Evolutionary conservation across 2,797 vertebrate genomes (phyloP).

Genomic region (Synanceia verrucosa): DNA sequence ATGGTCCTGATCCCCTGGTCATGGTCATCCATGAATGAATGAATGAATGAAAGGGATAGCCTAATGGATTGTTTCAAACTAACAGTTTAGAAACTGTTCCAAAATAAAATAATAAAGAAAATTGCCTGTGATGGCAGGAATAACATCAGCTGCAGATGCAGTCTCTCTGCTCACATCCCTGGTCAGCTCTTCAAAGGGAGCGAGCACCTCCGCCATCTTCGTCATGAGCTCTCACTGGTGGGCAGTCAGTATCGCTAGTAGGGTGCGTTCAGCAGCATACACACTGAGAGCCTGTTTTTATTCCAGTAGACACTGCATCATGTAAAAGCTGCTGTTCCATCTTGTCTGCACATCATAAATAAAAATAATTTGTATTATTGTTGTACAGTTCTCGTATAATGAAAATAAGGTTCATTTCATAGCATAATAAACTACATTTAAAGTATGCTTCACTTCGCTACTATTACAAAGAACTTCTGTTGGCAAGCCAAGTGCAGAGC

Average conservation of each 20-base stretch:
- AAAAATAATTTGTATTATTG: neutral
- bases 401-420: no score
- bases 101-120: neutral
- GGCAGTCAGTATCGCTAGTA: conserved; percentile 18
- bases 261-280: conserved; percentile 13
- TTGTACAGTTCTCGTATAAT: no score
- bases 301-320: conserved; percentile 5
- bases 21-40: neutral
- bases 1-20: conserved; percentile 3
- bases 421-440: no score
- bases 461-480: no score
- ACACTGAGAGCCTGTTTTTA: conserved; percentile 14
- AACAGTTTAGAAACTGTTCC: neutral
- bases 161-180: neutral
- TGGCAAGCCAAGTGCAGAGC: no score
- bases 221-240: conserved; percentile 4
- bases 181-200: conserved; percentile 22
- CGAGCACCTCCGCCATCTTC: neutral
- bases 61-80: neutral
- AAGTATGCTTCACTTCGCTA: no score
- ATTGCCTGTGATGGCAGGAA: conserved; percentile 16
- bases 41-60: no score
- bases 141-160: conserved; percentile 23
- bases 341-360: conserved; percentile 6
- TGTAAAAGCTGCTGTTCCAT: conserved; percentile 11